Evolutionary conservation across 2,113 vertebrate species (phyloP), one percentile per base, ranked within the genome.

Genomic region (Colinus virginianus): DNA sequence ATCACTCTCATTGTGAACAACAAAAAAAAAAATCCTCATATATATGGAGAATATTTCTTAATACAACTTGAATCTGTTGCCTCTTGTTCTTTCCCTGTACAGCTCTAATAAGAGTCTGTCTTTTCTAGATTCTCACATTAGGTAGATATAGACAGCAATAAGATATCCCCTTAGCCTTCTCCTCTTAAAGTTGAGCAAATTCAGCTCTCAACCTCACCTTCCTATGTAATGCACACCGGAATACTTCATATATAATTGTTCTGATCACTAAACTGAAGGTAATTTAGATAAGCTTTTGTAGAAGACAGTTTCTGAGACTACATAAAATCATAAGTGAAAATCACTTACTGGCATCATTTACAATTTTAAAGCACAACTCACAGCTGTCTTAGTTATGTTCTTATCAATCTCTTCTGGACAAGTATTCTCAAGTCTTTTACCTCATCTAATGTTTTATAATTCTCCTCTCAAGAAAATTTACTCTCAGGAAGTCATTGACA

Each of bases 361-460:
- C 87, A 95, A 78, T 93, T 92, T 96, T 76, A 94, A 93, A 96
- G 55, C 83, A 91, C 53, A 91, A 77, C 83, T 95, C 93, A 85
- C 91, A 94, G 94, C 86, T 96, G 91, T 92, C 92, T 80, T 61
- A 90, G 81, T 92, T 96, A 94, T 36, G 62, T 90, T 96, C 92
- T 93, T 94, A 94, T 90, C 93, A 96, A 56, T 96, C 96, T 96
- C 78, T 91, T 94, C 88, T 97, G 96, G 95, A 96, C 91, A 94
- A 96, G 84, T 88, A 95, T 96, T 91, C 90, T 93, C 92, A 95
- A 96, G 78, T 67, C 71, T 71, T 95, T 86, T 91, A 91, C 94
- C 83, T 94, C 90, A 92, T 88, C 67, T 87, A 84, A 92, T 94
- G 85, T 93, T 95, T 94, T 95, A 88, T 88, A 96, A 90, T 95